Conservation (phyloP, 2,113 vertebrate species). For the Kryptolebias marmoratus region DNA sequence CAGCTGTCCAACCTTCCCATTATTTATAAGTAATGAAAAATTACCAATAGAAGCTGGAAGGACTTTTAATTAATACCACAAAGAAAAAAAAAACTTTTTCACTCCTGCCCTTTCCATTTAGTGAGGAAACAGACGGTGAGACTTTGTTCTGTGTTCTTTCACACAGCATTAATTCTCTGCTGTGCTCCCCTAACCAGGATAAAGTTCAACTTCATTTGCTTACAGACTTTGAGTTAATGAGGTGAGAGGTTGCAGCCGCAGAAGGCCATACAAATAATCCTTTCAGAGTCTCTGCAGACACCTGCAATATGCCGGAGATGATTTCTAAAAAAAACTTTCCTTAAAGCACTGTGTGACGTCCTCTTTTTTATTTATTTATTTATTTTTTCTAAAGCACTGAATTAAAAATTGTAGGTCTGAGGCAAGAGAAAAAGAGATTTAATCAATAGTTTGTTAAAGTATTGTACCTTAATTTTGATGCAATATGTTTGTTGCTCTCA, state of each 20-base stretch:
- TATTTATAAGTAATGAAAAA: conserved; percentile 62
- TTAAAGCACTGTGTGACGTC: background rate
- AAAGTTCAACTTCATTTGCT: conserved; percentile 46
- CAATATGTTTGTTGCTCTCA: too few species aligned
- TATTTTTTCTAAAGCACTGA: background rate
- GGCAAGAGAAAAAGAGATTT: too few species aligned
- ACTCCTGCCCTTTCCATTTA: conserved; percentile 33
- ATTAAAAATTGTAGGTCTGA: rapidly evolving
- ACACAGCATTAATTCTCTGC: conserved; percentile 32
- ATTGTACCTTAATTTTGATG: too few species aligned
- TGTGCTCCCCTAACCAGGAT: conserved; percentile 18
- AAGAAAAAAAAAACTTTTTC: conserved; percentile 34
- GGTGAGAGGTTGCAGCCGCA: conserved; percentile 29
- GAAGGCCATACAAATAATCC: background rate
- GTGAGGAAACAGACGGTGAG: conserved; percentile 33
- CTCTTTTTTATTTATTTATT: background rate
- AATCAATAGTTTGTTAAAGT: too few species aligned
- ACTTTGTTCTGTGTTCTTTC: conserved; percentile 18
- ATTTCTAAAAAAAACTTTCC: background rate
- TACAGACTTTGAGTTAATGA: conserved; percentile 36
- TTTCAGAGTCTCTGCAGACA: background rate
- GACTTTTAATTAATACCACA: conserved; percentile 67
- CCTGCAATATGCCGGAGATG: background rate
- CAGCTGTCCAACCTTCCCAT: conserved; percentile 47
- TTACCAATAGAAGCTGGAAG: conserved; percentile 32